phyloP scores from a whole-genome alignment of 2,797 vertebrate genomes.

The Hafferia zeledoni region DNA sequence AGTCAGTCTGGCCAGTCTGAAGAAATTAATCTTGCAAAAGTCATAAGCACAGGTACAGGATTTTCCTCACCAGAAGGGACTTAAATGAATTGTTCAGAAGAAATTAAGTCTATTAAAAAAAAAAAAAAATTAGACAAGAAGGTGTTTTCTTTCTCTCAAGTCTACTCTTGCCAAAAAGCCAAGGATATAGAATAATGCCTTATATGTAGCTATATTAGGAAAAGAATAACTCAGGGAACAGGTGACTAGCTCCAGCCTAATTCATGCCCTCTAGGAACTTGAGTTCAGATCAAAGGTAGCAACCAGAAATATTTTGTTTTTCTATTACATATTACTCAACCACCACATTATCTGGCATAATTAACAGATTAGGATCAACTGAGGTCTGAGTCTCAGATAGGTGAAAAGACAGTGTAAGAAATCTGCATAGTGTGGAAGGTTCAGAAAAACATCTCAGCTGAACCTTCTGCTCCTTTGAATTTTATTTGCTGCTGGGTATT shows the following conservation, averaged over 20 bases:
- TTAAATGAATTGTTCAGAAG: background rate
- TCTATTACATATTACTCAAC: background rate
- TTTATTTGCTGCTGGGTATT: background rate
- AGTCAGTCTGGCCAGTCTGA: background rate
- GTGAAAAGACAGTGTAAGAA: background rate
- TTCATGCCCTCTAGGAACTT: conserved; percentile 6
- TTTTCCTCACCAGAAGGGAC: background rate
- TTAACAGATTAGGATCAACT: conserved; percentile 30
- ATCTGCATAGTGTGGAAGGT: background rate
- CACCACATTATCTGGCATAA: conserved; percentile 4
- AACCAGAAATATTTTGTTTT: conserved; percentile 15
- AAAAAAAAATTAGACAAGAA: background rate
- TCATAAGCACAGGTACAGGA: background rate
- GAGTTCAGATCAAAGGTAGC: conserved; percentile 40
- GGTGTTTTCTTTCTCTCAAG: background rate
- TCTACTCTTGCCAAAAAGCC: background rate
- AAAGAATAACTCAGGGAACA: background rate
- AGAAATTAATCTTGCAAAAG: background rate
- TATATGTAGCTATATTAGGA: background rate
- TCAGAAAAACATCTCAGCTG: background rate
- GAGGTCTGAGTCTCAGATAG: background rate
- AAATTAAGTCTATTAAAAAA: background rate
- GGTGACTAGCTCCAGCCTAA: background rate
- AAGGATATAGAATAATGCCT: background rate
- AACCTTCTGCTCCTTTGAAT: background rate